Evolutionary conservation across 1,140 invertebrate genomes (phyloP), one percentile per base, ranked within the genome.

Genomic region (Listronotus bonariensis): DNA sequence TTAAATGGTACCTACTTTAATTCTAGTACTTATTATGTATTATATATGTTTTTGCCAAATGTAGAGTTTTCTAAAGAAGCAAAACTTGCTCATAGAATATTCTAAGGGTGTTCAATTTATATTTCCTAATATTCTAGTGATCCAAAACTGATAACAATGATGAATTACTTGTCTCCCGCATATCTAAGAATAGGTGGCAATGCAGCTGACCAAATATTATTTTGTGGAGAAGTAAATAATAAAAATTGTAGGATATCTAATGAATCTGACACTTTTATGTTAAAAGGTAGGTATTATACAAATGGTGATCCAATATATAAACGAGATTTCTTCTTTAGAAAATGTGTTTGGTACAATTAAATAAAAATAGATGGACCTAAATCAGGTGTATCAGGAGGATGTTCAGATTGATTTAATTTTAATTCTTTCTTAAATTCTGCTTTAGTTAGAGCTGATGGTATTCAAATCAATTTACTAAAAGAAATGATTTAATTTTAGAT

Each of bases 131-230:
- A n/a, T 69, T 80, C 79, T 69, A 73, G 76, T 10, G 78, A 80
- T 46, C 56, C 55, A 11, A 81, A 76, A 72, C 80, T 89, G 63
- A 68, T 81, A 17, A 80, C 83, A 66, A 75, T 89, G 65, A 83
- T 84, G 3, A 69, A 71, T 55, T 77, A 83, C 17, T 74, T 90
- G 38, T 78, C 81, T 38, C 87, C 87, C 6, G 84, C 84, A 31
- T 84, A 84, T 66, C 74, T 89, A 2, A 80, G 88, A 58, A 72
- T 89, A 15, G 88, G 88, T 34, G 88, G 88, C 0, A 88, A 85
- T 36, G 82, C 86, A 72, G 85, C 87, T 0, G 88, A 90, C 72
- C 82, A 85, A 56, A 77, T 89, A 42, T 82, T 82, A 63, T 89
- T 88, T 48, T 75, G 76, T 49, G 69, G 74, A 36, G n/a, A n/a